phyloP scores from a whole-genome alignment of 1,140 invertebrate species.

The Drosophila orosa region DNA sequence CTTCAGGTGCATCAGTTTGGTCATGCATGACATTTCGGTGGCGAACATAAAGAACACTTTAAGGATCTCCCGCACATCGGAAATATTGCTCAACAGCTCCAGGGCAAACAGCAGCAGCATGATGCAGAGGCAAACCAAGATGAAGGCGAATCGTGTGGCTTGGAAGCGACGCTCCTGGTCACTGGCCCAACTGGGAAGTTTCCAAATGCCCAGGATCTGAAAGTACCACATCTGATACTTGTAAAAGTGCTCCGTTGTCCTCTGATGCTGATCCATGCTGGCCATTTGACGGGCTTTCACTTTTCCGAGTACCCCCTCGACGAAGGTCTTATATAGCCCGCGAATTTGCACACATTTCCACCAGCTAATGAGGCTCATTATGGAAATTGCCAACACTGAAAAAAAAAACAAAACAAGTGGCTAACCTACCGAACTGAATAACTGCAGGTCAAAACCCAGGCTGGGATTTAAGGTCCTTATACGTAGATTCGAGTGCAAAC shows the following conservation, averaged over 20 bases:
- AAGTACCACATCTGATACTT: constrained; percentile 66
- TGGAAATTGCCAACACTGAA: constrained; percentile 40
- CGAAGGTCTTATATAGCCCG: constrained; percentile 44
- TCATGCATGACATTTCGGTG: constrained; percentile 66
- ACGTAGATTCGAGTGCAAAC: constrained; percentile 53
- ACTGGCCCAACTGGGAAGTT: not conserved
- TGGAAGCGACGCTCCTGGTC: constrained; percentile 13
- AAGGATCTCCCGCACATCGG: constrained; percentile 55
- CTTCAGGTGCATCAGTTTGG: constrained; percentile 57
- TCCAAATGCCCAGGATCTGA: constrained; percentile 56
- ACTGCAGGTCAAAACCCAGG: constrained; percentile 58
- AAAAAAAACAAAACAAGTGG: constrained; percentile 17
- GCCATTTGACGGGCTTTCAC: not conserved
- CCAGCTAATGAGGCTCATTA: constrained; percentile 62
- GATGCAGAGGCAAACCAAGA: constrained; percentile 31
- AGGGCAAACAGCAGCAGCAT: constrained; percentile 62
- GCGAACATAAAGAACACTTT: constrained; percentile 74
- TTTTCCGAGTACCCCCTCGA: not conserved
- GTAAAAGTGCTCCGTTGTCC: constrained; percentile 44
- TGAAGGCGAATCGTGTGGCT: constrained; percentile 32
- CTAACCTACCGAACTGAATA: constrained; percentile 57
- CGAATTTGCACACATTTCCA: constrained; percentile 5
- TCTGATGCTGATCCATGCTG: constrained; percentile 44
- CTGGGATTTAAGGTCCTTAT: constrained; percentile 69
- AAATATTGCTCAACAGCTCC: constrained; percentile 46